Evolutionary conservation across 2,888 invertebrate species (phyloP).

Genomic region (Encarsia formosa): DNA sequence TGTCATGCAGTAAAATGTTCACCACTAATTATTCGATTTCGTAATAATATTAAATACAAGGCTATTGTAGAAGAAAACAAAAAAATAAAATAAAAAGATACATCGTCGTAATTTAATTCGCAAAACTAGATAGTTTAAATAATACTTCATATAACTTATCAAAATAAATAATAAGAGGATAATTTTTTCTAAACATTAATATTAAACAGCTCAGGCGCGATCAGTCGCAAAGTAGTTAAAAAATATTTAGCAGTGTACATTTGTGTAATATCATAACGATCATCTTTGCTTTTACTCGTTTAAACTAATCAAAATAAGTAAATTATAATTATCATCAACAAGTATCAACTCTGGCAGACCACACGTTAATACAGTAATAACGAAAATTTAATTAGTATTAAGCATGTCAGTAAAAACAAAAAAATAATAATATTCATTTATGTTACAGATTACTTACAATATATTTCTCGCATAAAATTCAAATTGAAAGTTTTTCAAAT

Average conservation of each 20-base stretch:
- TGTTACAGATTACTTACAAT: too few species aligned
- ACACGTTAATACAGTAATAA: slow-evolving; percentile 2
- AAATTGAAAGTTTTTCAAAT: too few species aligned
- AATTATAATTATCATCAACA: slow-evolving; percentile 2
- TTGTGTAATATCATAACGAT: slow-evolving; percentile 5
- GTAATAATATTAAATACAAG: too few species aligned
- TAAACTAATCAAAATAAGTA: slow-evolving; percentile 1
- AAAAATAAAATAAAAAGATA: too few species aligned
- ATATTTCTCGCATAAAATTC: too few species aligned
- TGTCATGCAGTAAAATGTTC: slow-evolving; percentile 17
- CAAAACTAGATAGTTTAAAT: too few species aligned
- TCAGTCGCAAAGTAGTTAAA: too few species aligned
- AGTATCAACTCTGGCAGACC: slow-evolving; percentile 10
- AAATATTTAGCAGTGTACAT: slow-evolving; percentile 26
- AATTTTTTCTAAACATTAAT: too few species aligned
- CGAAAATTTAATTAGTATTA: slow-evolving; percentile 6
- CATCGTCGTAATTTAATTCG: too few species aligned
- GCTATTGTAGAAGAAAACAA: too few species aligned
- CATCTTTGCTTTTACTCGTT: neutral
- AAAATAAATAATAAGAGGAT: too few species aligned
- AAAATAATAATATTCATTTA: slow-evolving; percentile 19
- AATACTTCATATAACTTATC: too few species aligned
- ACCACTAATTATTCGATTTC: slow-evolving; percentile 20
- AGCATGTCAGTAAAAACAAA: slow-evolving; percentile 26
- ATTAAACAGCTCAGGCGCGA: slow-evolving; percentile 6